phyloP scores from a whole-genome alignment of 1,140 invertebrate genomes.

The Drosophila nebulosa region DNA sequence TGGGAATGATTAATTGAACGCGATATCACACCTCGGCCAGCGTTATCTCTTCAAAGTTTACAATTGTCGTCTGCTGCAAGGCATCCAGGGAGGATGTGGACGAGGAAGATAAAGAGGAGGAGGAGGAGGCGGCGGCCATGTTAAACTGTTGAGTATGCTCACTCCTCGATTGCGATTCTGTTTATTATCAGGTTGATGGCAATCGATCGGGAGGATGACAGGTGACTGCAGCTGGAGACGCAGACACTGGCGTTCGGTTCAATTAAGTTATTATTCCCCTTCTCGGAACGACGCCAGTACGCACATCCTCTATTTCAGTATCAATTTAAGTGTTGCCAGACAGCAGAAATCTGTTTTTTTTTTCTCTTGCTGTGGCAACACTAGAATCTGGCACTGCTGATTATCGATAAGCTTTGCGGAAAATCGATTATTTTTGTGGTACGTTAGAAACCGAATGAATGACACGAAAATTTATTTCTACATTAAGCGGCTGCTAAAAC shows the following conservation, averaged over 20 bases:
- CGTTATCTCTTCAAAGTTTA: slow-evolving; percentile 51
- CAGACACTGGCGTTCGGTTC: neutral
- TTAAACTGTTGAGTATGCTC: slow-evolving; percentile 15
- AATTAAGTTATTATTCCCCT: neutral
- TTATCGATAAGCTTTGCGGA: neutral
- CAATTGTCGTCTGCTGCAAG: slow-evolving; percentile 49
- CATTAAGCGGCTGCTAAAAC: no score
- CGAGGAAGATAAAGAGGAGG: neutral
- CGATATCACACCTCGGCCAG: slow-evolving; percentile 46
- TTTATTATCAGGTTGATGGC: neutral
- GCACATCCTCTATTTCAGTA: slow-evolving; percentile 8
- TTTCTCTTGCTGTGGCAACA: neutral
- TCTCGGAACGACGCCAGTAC: neutral
- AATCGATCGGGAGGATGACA: neutral
- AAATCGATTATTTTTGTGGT: no score
- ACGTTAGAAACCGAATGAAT: no score
- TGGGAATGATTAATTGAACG: neutral
- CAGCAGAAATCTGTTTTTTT: neutral
- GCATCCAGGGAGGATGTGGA: slow-evolving; percentile 35
- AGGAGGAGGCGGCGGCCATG: slow-evolving; percentile 40
- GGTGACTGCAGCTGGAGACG: neutral
- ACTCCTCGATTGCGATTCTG: neutral
- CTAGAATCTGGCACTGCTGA: neutral
- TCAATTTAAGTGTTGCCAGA: neutral
- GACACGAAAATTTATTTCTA: no score